Evolutionary conservation across 2,797 vertebrate genomes (phyloP), one percentile per base, ranked within the genome.

Genomic region (Anolis apletophallus): DNA sequence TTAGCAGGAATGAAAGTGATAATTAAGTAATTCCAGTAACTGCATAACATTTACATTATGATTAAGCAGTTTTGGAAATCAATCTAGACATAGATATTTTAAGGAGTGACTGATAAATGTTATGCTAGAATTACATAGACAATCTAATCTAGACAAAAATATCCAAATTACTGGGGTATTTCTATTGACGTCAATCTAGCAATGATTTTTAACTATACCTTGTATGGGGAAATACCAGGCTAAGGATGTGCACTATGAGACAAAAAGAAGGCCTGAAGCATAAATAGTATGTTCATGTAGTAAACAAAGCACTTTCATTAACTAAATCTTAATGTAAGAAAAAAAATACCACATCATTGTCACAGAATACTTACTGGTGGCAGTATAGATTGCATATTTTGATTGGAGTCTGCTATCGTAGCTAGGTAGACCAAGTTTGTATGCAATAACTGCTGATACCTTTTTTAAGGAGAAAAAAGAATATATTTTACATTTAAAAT

Each of bases 401-500:
- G 99, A 96, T 99, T 99, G 88, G 99, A 99, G 95, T 99, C 99
- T 97, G 99, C 99, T 98, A 99, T 99, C 85, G 99, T 99, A 52
- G 99, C 99, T 95, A 99, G 96, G 96, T 99, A 99, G 91, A 99
- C 99, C 96, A 99, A 94, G 96, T 99, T 99, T 95, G 98, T 99
- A 94, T 99, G 99, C 92, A 99, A 96, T 98, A 99, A 98, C 95
- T 99, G 99, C 89, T 99, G 99, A 95, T 99, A 99, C 93, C 99
- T 99, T 93, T 73, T 16, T 80, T 89, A 93, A 94, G 46, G 46
- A 6, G 93, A 1, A 86, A 95, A 90, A 88, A 87, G 84, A 88
- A 71, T 1, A 84, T 12, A 36, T 50, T 9, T 81, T 86, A 73
- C 36, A 46, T 6, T 29, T 14, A 79, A 52, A 11, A 9, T 69